These are phyloP conservation scores for Phyllotreta cruciferae DNA, from an alignment of 2,888 invertebrate genomes.

Conservation along the genomic window DNA sequence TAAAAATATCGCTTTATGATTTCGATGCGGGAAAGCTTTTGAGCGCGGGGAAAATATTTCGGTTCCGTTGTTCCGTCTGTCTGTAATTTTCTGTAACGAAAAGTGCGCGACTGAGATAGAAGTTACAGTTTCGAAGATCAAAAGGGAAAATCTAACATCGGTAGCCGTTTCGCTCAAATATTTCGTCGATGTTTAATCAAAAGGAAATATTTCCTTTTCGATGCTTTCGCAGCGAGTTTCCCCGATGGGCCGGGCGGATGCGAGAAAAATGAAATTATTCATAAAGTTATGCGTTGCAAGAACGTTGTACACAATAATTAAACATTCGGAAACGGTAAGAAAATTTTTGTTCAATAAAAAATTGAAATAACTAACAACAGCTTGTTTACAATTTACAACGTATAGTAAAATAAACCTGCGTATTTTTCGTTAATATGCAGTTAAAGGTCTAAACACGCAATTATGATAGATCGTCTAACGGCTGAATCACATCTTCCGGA, in stretches of 20 bases:
- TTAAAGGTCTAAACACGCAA: no score
- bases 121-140: slow-evolving; percentile 44
- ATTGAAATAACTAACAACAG: no score
- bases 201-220: slow-evolving; percentile 42
- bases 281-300: no score
- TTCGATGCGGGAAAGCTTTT: slow-evolving; percentile 45
- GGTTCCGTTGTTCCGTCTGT: slow-evolving; percentile 37
- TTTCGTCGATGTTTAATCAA: slow-evolving; percentile 45
- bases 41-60: slow-evolving; percentile 45
- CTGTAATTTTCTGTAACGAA: slow-evolving; percentile 47
- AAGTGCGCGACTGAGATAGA: slow-evolving; percentile 32
- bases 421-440: no score
- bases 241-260: no score
- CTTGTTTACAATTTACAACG: no score
- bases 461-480: not conserved
- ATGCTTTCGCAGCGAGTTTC: not conserved
- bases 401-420: no score
- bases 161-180: slow-evolving; percentile 43
- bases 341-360: no score
- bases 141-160: slow-evolving; percentile 41
- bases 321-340: no score
- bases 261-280: no score
- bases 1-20: slow-evolving; percentile 48
- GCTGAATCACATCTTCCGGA: slow-evolving; percentile 27
- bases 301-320: no score